Conservation (phyloP, 2,888 invertebrate genomes). For the Polylopha cassiicola region DNA sequence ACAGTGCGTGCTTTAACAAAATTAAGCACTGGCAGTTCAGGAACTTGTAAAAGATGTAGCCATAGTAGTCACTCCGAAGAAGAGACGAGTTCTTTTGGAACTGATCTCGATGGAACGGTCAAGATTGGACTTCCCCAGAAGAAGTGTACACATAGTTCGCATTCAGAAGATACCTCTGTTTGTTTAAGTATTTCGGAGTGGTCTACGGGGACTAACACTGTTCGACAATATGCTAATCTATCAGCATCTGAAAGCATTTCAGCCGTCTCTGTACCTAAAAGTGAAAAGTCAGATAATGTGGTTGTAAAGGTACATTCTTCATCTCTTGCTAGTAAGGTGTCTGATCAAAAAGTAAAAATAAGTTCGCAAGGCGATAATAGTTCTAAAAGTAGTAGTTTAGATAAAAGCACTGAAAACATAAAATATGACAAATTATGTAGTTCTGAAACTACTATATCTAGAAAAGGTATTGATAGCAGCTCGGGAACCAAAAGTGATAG, state of each 20-base stretch:
- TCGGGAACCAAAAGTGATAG: constrained; percentile 89
- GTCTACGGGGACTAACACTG: constrained; percentile 92
- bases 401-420: constrained; percentile 71
- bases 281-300: constrained; percentile 78
- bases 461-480: constrained; percentile 76
- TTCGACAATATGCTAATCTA: constrained; percentile 86
- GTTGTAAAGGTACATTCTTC: constrained; percentile 77
- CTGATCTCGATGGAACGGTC: constrained; percentile 88
- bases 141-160: constrained; percentile 89
- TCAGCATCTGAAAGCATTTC: constrained; percentile 83
- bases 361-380: constrained; percentile 69
- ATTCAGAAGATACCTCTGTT: constrained; percentile 91
- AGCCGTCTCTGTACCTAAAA: constrained; percentile 77
- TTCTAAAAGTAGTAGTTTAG: constrained; percentile 79
- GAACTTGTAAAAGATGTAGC: constrained; percentile 79
- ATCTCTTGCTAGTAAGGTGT: constrained; percentile 72
- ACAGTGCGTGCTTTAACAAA: constrained; percentile 72
- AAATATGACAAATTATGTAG: constrained; percentile 80
- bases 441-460: constrained; percentile 75
- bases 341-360: constrained; percentile 66
- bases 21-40: constrained; percentile 65
- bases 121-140: constrained; percentile 87
- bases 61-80: constrained; percentile 86
- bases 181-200: constrained; percentile 91
- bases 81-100: constrained; percentile 86